Evolutionary conservation across 2,113 vertebrate species (phyloP), one percentile per base, ranked within the genome.

Genomic region (Dascyllus trimaculatus): DNA sequence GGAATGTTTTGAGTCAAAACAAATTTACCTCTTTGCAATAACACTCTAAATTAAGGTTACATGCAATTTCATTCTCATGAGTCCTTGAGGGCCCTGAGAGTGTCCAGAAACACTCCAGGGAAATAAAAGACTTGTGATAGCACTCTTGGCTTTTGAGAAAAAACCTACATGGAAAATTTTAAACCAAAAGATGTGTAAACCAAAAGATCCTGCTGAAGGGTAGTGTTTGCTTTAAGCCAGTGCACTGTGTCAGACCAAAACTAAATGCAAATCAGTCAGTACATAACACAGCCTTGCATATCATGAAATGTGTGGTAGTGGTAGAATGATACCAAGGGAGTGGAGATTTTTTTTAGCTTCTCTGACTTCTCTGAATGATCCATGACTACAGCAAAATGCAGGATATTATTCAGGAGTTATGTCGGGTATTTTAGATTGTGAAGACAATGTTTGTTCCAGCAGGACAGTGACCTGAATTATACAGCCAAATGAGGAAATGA

Each of bases 1-100:
- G 35, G 62, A 58, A 52, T 77, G 57, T 67, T 70, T 65, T 53
- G 13, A 80, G 45, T 56, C 52, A 51, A 79, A 79, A 75, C 32
- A 68, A 4, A 40, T 81, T 69, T 10, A 24, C 17, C 7, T 72
- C 24, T 53, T 51, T 76, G 61, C 51, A 48, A 26, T 62, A 58
- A 58, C 40, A 22, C 19, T 40, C 8, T 19, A 71, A 78, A 75
- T 75, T 14, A 26, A 61, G n/a, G 69, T 56, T 46, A 21, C 11
- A 24, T 77, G 48, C 22, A 57, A 3, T 60, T 40, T 71, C 4
- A 75, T 66, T 80, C 19, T 49, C 25, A 35, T 9, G 10, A 40
- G 75, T 38, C 5, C 46, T 78, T 81, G 51, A 69, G 48, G 56
- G 14, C 62, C 48, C 65, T 52, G 57, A 80, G 22, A 54, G 45